Evolutionary conservation across 1,140 invertebrate species (phyloP).

Genomic region (Hycleus phaleratus): DNA sequence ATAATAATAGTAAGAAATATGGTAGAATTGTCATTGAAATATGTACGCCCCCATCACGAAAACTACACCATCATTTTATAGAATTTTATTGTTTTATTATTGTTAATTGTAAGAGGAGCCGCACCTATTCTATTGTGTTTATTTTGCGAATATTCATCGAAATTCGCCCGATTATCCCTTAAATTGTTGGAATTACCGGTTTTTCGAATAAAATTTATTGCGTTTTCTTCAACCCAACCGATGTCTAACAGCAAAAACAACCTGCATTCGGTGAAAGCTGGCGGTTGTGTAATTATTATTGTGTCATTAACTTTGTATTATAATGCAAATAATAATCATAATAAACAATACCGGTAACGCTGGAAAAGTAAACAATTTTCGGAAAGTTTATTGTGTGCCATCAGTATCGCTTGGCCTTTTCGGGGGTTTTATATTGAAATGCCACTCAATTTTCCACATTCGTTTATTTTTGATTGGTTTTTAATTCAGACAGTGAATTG

Average conservation of each 20-base stretch:
- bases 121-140: slow-evolving; percentile 7
- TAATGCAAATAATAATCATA: slow-evolving; percentile 8
- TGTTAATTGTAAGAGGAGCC: slow-evolving; percentile 7
- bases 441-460: background rate
- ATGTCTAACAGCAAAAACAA: slow-evolving; percentile 1
- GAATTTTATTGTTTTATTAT: slow-evolving; percentile 9
- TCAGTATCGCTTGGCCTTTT: background rate
- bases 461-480: background rate
- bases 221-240: background rate
- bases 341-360: background rate
- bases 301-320: slow-evolving; percentile 12
- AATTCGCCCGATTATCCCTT: slow-evolving; percentile 1
- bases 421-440: background rate
- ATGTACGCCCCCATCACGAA: slow-evolving; percentile 16
- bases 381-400: background rate
- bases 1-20: no score
- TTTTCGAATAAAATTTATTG: slow-evolving; percentile 14
- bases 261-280: slow-evolving; percentile 15
- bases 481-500: background rate
- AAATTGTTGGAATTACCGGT: slow-evolving; percentile 4
- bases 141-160: background rate
- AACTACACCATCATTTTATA: slow-evolving; percentile 14
- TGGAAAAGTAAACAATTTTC: slow-evolving; percentile 4
- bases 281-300: slow-evolving; percentile 16
- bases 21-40: slow-evolving; percentile 13